Evolutionary conservation across 2,888 invertebrate genomes (phyloP).

Genomic region (Stenichneumon culpator): DNA sequence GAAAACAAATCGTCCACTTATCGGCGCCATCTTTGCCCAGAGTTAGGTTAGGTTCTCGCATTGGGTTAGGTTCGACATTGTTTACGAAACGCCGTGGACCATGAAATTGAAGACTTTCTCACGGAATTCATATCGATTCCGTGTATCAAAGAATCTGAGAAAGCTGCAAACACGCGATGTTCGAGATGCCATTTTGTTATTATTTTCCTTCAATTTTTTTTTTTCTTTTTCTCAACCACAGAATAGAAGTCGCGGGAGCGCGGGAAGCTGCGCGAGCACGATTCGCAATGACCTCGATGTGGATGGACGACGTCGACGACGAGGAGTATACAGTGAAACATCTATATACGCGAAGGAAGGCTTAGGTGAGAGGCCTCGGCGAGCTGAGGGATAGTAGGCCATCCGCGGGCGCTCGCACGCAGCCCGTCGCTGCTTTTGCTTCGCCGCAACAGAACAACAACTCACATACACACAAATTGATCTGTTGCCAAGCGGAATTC

Average conservation of each 20-base stretch:
- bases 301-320: constrained; percentile 78
- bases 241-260: constrained; percentile 55
- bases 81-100: constrained; percentile 7
- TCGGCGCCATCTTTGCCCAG: no score
- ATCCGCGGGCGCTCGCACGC: constrained; percentile 71
- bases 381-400: constrained; percentile 83
- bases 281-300: constrained; percentile 83
- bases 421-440: constrained; percentile 5
- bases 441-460: constrained; percentile 42
- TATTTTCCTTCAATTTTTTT: not conserved
- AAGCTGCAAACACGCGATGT: constrained; percentile 5
- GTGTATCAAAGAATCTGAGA: constrained; percentile 6
- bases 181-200: not conserved
- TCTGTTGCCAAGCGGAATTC: constrained; percentile 64
- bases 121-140: constrained; percentile 9
- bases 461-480: constrained; percentile 23
- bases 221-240: constrained; percentile 15
- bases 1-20: no score
- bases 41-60: constrained; percentile 8
- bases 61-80: constrained; percentile 6
- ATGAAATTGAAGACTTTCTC: constrained; percentile 27
- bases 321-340: constrained; percentile 13
- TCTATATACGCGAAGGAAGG: constrained; percentile 55
- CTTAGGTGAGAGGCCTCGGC: constrained; percentile 82
- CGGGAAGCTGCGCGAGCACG: constrained; percentile 69